Evolutionary conservation across 1,140 invertebrate genomes (phyloP), one percentile per base, ranked within the genome.

Genomic region (Brachionus asplanchnoidis): DNA sequence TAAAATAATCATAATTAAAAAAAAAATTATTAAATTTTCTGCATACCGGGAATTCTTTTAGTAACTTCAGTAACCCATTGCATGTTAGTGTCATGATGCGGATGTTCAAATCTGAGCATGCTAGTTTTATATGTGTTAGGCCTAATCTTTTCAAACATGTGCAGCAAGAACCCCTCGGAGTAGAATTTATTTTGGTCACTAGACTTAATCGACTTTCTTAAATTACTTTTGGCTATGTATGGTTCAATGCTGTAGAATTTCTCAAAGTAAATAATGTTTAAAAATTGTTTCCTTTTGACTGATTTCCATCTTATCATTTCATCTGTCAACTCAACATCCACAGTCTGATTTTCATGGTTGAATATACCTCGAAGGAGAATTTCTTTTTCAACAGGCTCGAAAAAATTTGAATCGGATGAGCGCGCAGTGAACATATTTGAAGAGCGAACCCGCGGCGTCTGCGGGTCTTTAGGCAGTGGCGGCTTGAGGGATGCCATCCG

Each of bases 41-140:
- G 2, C 12, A 17, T 68, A 82, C 79, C 12, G 7, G 79, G 79
- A 14, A 60, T 65, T 42, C 79, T 42, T 32, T 65, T 65, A 1
- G 17, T 26, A 42, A 82, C 12, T 44, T 68, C 32, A 32, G n/a
- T 65, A 20, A 82, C 14, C 79, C 79, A 82, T 44, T 65, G 20
- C 36, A 65, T 60, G 9, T 20, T 68, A 23, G 79, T 82, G 9
- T 82, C 53, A 60, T 65, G 53, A 46, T 82, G 79, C 2, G 79
- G 79, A 65, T 82, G 79, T 23, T 60, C 32, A 23, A 82, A 82
- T 44, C 17, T 23, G n/a, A 65, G 36, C 32, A 23, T 36, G 8
- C 11, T 44, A 26, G 23, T 23, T 65, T 68, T 60, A 36, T 65
- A 68, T 42, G 26, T 14, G 66, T 82, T 82, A 12, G 53, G 53